Conservation (phyloP, 2,113 vertebrate genomes). For the Atherinomorus stipes region DNA sequence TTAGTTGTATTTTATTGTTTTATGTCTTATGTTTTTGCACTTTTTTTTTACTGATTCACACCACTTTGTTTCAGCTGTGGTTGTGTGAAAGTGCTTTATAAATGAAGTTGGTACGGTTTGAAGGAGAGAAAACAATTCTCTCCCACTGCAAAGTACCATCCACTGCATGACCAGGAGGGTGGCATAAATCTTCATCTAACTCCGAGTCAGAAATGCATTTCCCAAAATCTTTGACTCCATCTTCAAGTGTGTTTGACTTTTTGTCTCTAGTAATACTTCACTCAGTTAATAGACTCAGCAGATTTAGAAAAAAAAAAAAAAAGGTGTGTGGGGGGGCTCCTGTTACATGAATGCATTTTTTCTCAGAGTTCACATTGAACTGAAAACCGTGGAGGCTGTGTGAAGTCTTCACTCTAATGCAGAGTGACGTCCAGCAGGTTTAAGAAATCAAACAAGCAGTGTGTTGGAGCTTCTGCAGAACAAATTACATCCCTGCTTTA, state of each 20-base stretch:
- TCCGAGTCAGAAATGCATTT: no score
- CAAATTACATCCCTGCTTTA: slow-evolving; percentile 48
- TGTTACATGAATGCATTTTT: background rate
- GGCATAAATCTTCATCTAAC: no score
- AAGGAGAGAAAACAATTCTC: no score
- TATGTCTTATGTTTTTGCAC: no score
- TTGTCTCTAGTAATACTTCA: no score
- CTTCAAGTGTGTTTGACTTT: background rate
- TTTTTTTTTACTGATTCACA: no score
- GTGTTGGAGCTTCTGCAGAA: slow-evolving; percentile 48
- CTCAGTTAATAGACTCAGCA: background rate
- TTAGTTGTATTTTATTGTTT: no score
- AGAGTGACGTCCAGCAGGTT: slow-evolving; percentile 13
- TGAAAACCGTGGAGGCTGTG: slow-evolving; percentile 18
- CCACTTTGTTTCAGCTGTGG: no score
- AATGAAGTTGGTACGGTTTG: no score
- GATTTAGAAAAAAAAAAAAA: background rate
- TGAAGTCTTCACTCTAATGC: slow-evolving; percentile 3
- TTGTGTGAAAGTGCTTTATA: no score
- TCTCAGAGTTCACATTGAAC: slow-evolving; percentile 9
- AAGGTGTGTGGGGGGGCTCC: background rate
- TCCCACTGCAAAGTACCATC: no score
- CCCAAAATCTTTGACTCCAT: background rate
- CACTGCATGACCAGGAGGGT: no score
- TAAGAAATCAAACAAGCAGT: slow-evolving; percentile 33